Conservation (phyloP, 2,113 vertebrate genomes). For the Dasypus novemcinctus region DNA sequence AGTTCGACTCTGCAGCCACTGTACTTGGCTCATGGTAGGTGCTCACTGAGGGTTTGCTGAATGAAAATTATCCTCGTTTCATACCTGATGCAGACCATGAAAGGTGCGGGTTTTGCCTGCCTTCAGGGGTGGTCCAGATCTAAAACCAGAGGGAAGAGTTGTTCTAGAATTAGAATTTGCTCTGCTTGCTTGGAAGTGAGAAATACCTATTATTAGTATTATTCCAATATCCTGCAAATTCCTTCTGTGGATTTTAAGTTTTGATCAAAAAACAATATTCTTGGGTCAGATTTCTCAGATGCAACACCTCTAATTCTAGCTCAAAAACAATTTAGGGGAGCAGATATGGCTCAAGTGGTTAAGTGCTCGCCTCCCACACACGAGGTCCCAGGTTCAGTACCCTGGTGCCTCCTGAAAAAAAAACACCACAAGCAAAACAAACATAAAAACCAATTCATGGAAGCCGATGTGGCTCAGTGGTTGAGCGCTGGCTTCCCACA, state of each 20-base stretch:
- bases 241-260: background rate
- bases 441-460: too few relatives aligned
- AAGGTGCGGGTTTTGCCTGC: constrained; percentile 93
- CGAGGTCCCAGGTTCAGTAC: too few relatives aligned
- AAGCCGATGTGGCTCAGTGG: too few relatives aligned
- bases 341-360: too few relatives aligned
- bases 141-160: constrained; percentile 74
- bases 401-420: too few relatives aligned
- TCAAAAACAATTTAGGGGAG: background rate
- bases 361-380: too few relatives aligned
- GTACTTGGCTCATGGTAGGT: background rate
- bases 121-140: constrained; percentile 93
- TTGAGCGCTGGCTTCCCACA: too few relatives aligned
- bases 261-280: background rate
- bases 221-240: background rate
- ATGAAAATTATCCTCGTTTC: background rate
- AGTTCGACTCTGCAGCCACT: background rate
- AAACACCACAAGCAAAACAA: too few relatives aligned
- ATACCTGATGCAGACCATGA: constrained; percentile 94
- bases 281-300: background rate
- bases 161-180: background rate
- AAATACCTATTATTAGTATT: background rate
- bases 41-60: background rate
- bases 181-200: background rate
- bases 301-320: background rate